phyloP scores from a whole-genome alignment of 2,113 vertebrate species.

The Ptyas mucosa region DNA sequence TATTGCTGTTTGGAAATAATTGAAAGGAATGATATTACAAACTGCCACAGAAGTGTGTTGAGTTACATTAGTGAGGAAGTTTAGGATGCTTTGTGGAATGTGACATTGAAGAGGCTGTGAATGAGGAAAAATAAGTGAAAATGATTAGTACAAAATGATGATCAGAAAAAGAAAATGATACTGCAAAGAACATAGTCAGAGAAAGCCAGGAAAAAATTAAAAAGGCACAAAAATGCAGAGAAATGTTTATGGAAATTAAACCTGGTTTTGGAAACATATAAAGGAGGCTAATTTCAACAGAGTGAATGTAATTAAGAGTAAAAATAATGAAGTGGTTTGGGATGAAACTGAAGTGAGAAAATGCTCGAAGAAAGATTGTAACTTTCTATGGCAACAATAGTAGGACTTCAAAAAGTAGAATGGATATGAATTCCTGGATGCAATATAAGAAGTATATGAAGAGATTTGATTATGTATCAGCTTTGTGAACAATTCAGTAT shows the following conservation, averaged over 20 bases:
- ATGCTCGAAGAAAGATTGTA: background rate
- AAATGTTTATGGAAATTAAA: background rate
- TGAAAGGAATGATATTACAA: background rate
- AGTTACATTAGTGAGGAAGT: background rate
- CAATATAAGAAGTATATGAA: background rate
- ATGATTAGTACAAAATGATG: background rate
- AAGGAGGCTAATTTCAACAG: background rate
- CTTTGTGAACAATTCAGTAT: background rate
- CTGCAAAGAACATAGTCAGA: background rate
- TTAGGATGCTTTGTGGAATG: background rate
- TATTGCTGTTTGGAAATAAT: background rate
- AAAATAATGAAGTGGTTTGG: background rate
- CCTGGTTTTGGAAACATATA: background rate
- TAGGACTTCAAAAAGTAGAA: background rate
- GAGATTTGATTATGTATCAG: background rate
- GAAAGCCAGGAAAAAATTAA: background rate
- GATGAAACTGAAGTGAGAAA: background rate
- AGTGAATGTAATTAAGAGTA: background rate
- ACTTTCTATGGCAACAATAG: background rate
- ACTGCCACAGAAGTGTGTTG: background rate
- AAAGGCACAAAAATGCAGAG: background rate
- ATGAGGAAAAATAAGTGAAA: background rate
- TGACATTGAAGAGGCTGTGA: background rate
- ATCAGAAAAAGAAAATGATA: background rate
- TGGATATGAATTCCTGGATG: background rate